These are phyloP conservation scores for Sebastes schlegelii DNA, from an alignment of 2,113 vertebrate genomes.

Conservation along the genomic window DNA sequence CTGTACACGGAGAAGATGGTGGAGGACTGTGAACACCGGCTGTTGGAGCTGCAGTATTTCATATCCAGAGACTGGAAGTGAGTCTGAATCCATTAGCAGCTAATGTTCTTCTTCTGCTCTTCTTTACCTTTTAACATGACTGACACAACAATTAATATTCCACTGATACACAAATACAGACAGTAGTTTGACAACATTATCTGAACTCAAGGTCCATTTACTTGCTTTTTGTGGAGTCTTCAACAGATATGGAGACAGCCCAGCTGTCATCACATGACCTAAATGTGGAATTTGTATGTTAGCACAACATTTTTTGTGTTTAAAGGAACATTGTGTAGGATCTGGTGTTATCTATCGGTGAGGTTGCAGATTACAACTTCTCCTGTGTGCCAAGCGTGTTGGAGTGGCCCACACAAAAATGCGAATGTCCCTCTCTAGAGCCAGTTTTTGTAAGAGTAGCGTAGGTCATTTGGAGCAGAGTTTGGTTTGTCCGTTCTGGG, in stretches of 20 bases:
- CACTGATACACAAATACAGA: not conserved
- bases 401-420: too few relatives aligned
- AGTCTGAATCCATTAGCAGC: constrained; percentile 31
- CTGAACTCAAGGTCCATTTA: not conserved
- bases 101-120: not conserved
- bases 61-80: constrained; percentile 99
- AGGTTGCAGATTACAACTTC: too few relatives aligned
- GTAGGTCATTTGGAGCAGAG: too few relatives aligned
- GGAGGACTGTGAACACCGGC: constrained; percentile 92
- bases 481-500: too few relatives aligned
- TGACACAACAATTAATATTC: not conserved
- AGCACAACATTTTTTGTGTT: not conserved
- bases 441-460: too few relatives aligned
- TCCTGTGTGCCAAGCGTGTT: too few relatives aligned
- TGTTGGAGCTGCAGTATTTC: constrained; percentile 97
- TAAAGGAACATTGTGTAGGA: not conserved
- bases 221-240: not conserved
- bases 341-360: too few relatives aligned
- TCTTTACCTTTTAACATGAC: not conserved
- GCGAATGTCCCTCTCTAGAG: too few relatives aligned
- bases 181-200: not conserved
- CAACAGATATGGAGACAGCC: not conserved
- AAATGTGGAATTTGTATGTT: not conserved
- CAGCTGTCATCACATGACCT: not conserved
- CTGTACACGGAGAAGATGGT: constrained; percentile 99